Base-by-base conservation (phyloP, 2,888 invertebrate genomes). In the Arenicola marina region DNA sequence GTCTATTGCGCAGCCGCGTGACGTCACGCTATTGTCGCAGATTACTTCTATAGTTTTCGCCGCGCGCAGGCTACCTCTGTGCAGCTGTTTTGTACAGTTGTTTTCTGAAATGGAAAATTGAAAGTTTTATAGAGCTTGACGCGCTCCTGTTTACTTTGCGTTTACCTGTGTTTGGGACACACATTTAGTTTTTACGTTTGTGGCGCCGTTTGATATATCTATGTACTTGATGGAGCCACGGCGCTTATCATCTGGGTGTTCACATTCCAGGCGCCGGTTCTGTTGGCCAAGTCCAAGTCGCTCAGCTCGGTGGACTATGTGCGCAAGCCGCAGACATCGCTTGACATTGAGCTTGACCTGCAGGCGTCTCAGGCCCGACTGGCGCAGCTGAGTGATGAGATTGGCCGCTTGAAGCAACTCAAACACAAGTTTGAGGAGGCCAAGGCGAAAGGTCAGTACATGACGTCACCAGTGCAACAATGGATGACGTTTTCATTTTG, bases 271-370 rank as follows among this genome's bases (percentile, higher is more conserved):
- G 7, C 26, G 26, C 15, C 24, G n/a, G 11, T 21, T 28, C 53
- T 21, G 7, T 21, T 53, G 53, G 31, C 28, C 11, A 53, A 53
- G 31, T 28, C 28, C 28, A 26, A 53, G 15, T 56, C 56, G 4
- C 38, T 38, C n/a, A 56, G n/a, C 4, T 11, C n/a, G 7, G 4
- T 56, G 32, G 56, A 56, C 21, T 38, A 24, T 21, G 18, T 48
- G 7, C 15, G 48, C 7, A n/a, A n/a, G n/a, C 7, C 48, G 15
- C 18, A 93, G 72, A 96, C 96, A 0, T 94, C 95, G 0, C 87
- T 96, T 56, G 96, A 96, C 84, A 87, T 96, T 70, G 91, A 95
- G 79, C 86, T 96, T 67, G 96, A 96, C 84, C 87, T 95, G 72
- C 91, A 91, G 83, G 96, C 96, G 59, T 95, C 95, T 78, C 92